A percentile compares a stretch with the other conserved stretches of the same genome.
Conservation (phyloP, 2,888 invertebrate genomes). For the Podabrus alpinus region DNA sequence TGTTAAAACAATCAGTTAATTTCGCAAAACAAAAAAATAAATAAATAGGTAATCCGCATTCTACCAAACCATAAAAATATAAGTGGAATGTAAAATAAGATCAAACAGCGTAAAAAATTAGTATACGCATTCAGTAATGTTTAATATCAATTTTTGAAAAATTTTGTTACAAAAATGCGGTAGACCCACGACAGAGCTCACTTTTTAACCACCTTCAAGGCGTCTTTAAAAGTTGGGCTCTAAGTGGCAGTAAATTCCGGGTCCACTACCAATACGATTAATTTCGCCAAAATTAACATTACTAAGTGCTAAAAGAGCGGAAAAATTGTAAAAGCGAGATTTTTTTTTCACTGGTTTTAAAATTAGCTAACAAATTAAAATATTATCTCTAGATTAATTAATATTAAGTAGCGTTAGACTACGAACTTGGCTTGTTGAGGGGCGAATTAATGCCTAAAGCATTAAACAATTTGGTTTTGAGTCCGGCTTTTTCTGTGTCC, state of each 20-base stretch:
- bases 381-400: slow-evolving; percentile 3
- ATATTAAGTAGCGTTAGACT: slow-evolving; percentile 25
- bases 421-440: slow-evolving; percentile 52
- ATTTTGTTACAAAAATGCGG: not conserved
- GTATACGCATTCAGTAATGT: slow-evolving; percentile 7
- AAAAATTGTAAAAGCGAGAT: not conserved
- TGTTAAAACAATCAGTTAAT: not conserved
- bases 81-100: slow-evolving; percentile 11
- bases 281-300: slow-evolving; percentile 4
- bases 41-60: not conserved
- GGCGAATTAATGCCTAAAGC: slow-evolving; percentile 79
- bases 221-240: not conserved
- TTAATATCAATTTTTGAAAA: not conserved
- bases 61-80: not conserved
- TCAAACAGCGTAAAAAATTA: not conserved
- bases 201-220: no score
- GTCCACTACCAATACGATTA: not conserved
- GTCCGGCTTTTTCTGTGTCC: slow-evolving; percentile 73
- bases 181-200: not conserved
- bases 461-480: slow-evolving; percentile 85
- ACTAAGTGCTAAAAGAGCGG: not conserved
- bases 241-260: not conserved
- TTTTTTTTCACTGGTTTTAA: not conserved
- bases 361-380: slow-evolving; percentile 6
- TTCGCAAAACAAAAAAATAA: slow-evolving; percentile 2